Conservation (phyloP, 2,797 vertebrate genomes). For the Phrynocephalus vlangalii region DNA sequence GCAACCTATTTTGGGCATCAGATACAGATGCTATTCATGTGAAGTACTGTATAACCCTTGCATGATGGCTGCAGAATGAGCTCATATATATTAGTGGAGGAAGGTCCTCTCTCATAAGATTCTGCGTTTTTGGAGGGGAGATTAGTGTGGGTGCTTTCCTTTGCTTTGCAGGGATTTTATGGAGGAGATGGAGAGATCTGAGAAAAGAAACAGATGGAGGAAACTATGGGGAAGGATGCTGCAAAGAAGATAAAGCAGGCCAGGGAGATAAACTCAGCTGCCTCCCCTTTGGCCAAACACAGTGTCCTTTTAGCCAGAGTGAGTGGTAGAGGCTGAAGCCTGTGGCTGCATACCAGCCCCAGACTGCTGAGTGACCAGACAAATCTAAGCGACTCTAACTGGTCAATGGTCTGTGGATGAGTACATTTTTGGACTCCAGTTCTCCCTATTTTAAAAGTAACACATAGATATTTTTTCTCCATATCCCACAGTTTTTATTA, state of each 20-base stretch:
- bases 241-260: background rate
- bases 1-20: background rate
- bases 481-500: too few relatives aligned
- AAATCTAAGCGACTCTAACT: background rate
- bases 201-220: background rate
- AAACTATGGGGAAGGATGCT: background rate
- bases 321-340: background rate
- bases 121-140: background rate
- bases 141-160: background rate
- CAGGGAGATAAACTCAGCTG: background rate
- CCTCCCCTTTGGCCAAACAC: background rate
- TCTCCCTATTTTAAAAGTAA: background rate
- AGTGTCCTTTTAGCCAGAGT: background rate
- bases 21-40: background rate
- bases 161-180: background rate
- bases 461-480: too few relatives aligned
- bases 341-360: background rate
- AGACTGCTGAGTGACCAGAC: background rate
- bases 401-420: background rate
- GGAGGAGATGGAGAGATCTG: background rate
- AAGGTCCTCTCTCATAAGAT: background rate
- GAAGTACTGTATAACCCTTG: background rate
- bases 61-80: background rate
- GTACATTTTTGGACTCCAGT: background rate
- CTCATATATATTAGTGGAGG: background rate